A percentile compares a stretch with the other conserved stretches of the same genome.
Conservation (phyloP, 1,140 invertebrate genomes). For the Micrasema longulum region DNA sequence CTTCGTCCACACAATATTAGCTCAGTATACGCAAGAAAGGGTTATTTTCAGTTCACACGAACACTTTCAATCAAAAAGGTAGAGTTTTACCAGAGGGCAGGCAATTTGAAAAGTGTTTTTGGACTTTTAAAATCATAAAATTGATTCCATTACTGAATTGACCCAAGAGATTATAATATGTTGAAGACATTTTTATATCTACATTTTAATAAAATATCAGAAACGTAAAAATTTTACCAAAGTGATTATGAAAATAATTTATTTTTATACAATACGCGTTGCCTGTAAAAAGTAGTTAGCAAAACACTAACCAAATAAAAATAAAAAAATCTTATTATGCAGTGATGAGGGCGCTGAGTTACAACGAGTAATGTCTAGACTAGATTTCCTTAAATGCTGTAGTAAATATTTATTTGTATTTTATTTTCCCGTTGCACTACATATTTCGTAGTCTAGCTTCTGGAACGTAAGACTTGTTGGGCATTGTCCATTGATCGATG, state of each 20-base stretch:
- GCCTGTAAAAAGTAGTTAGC: too few relatives aligned
- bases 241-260: neutral
- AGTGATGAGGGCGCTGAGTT: too few relatives aligned
- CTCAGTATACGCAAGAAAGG: neutral
- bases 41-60: conserved; percentile 1
- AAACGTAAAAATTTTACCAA: neutral
- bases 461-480: too few relatives aligned
- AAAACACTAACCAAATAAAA: too few relatives aligned
- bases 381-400: too few relatives aligned
- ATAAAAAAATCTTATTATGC: too few relatives aligned
- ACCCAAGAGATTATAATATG: neutral
- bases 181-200: neutral
- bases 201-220: neutral
- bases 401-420: too few relatives aligned
- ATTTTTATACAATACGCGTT: neutral
- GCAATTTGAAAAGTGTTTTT: conserved; percentile 1
- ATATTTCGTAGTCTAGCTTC: too few relatives aligned
- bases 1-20: neutral
- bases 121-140: neutral
- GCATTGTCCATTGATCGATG: too few relatives aligned
- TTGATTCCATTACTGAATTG: neutral
- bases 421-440: too few relatives aligned
- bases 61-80: neutral
- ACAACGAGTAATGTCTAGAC: too few relatives aligned
- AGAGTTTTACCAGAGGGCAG: neutral